Evolutionary conservation across 2,113 vertebrate species (phyloP).

Genomic region (Calypte anna): DNA sequence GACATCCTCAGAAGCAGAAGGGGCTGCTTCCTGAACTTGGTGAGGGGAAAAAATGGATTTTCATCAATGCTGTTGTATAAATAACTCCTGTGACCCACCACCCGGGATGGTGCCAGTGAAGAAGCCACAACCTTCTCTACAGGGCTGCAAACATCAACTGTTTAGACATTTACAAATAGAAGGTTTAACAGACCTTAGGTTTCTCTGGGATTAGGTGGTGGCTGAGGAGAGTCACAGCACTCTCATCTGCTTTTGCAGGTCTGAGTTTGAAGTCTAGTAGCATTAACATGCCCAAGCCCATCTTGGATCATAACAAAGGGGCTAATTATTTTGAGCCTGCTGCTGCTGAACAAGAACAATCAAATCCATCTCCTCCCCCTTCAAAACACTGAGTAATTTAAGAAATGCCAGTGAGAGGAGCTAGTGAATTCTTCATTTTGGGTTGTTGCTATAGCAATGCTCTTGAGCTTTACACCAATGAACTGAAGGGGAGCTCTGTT

Average conservation of each 20-base stretch:
- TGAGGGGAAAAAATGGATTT: accelerated
- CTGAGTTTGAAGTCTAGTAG: neutral
- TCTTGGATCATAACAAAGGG: neutral
- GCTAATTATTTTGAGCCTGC: neutral
- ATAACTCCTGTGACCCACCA: neutral
- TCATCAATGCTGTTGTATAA: neutral
- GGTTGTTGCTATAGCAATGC: conserved; percentile 32
- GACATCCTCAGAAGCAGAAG: neutral
- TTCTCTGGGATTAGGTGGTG: neutral
- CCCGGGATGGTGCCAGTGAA: neutral
- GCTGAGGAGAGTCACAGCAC: neutral
- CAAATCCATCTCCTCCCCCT: neutral
- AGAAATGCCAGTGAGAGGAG: neutral
- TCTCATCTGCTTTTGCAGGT: neutral
- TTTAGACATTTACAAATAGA: neutral
- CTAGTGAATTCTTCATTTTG: neutral
- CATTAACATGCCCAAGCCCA: neutral
- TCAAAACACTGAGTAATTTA: neutral
- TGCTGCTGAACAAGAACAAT: neutral
- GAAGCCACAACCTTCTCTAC: neutral
- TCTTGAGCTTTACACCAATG: neutral
- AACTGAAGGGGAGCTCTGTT: neutral
- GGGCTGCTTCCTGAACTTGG: accelerated
- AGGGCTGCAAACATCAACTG: neutral
- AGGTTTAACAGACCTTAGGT: neutral